Evolutionary conservation across 2,113 vertebrate species (phyloP), one percentile per base, ranked within the genome.

Genomic region (Cololabis saira): DNA sequence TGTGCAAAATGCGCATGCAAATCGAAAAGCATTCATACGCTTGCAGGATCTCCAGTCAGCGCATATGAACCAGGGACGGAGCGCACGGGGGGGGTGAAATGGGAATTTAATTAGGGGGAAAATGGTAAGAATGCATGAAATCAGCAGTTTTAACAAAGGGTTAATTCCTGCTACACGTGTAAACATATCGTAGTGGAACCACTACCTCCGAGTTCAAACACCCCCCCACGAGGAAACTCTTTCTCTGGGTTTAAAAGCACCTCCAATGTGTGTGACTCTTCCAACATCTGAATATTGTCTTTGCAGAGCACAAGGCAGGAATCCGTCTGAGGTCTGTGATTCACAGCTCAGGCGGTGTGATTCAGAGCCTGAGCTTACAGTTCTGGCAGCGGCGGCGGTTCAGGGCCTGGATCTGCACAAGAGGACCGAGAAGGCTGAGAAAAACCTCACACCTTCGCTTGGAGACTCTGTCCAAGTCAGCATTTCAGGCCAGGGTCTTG

Each of bases 251-350:
- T 61, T 40, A 54, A 55, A 75, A 61, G 7, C 70, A 55, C 67
- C 22, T 17, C 4, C 3, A 75, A 72, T 17, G 57, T 24, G 37
- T 74, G 62, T 49, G 56, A 82, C 68, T 82, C 68, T 40, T 71
- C 66, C 74, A 67, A 49, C 64, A 43, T 59, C 51, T 62, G 71
- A 74, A 80, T 77, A 51, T 69, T 79, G 64, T 58, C 75, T 74
- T 14, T 24, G 71, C 59, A 51, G 70, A 78, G 67, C 50, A 60
- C 49, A 63, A 77, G 54, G 19, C 73, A 73, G 62, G 74, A 81
- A 85, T 85, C 67, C 14, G 54, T 86, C 76, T 82, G 81, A 80
- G 74, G 83, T 84, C 63, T 63, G 15, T 85, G 82, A 83, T 79
- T 83, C 82, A 81, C 68, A 2, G 67, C 62, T 40, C 11, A 1